These are phyloP conservation scores for Leptinotarsa defecta DNA, from an alignment of 1,140 invertebrate genomes.

Conservation along the genomic window DNA sequence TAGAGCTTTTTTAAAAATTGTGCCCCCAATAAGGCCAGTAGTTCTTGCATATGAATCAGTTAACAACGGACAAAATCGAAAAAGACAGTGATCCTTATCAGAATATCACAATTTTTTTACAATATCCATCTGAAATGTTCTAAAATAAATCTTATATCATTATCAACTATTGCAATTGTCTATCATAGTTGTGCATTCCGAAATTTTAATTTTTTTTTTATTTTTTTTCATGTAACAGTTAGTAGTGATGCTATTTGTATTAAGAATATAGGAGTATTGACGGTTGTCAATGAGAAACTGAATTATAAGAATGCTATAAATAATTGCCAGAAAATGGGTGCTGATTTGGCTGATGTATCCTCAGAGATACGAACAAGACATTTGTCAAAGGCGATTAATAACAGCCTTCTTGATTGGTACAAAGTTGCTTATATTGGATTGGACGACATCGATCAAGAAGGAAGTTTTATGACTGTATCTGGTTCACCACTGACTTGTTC, in stretches of 20 bases:
- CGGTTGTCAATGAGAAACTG: conserved; percentile 55
- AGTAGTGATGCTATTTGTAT: conserved; percentile 62
- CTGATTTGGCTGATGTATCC: conserved; percentile 63
- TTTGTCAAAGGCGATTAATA: conserved; percentile 56
- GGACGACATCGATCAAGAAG: conserved; percentile 55
- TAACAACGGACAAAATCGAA: too few relatives aligned
- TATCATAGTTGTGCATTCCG: too few relatives aligned
- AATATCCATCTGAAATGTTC: too few relatives aligned
- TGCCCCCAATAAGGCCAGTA: too few relatives aligned
- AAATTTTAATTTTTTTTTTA: too few relatives aligned
- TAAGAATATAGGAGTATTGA: conserved; percentile 64
- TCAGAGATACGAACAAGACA: conserved; percentile 63
- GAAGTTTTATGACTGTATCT: conserved; percentile 56
- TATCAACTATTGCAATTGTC: too few relatives aligned
- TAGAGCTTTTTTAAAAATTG: too few relatives aligned
- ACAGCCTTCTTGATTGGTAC: conserved; percentile 40
- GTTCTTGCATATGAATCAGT: too few relatives aligned
- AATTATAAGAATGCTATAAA: conserved; percentile 63
- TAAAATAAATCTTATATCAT: too few relatives aligned
- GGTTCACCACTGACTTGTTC: conserved; percentile 63
- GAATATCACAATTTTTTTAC: too few relatives aligned
- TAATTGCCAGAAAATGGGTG: conserved; percentile 61
- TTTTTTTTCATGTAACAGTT: conserved; percentile 48
- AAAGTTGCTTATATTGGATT: conserved; percentile 63
- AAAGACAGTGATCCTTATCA: too few relatives aligned